phyloP scores from a whole-genome alignment of 1,140 invertebrate species.

The Planococcus citri region DNA sequence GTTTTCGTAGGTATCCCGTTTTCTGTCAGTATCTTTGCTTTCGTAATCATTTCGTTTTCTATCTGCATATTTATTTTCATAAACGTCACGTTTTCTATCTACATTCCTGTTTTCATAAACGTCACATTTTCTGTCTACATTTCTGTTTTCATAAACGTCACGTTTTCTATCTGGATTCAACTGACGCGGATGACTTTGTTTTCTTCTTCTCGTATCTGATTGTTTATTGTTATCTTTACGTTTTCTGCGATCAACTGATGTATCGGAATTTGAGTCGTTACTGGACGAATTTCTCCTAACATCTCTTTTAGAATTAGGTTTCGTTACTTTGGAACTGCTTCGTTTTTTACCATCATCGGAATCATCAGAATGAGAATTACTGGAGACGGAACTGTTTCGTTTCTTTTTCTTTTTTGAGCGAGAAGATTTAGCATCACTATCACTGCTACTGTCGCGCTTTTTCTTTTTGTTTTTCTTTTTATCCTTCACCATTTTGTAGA shows the following conservation, averaged over 20 bases:
- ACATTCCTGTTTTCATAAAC: no score
- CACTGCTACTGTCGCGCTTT: background rate
- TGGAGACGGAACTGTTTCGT: background rate
- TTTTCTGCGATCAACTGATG: background rate
- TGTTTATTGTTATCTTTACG: background rate
- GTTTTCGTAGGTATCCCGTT: no score
- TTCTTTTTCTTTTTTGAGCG: background rate
- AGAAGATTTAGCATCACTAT: background rate
- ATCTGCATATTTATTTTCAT: no score
- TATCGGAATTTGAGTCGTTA: background rate
- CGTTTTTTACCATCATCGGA: background rate
- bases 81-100: no score
- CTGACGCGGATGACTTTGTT: no score
- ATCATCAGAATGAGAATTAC: background rate
- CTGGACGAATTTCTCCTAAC: background rate
- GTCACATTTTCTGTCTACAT: no score
- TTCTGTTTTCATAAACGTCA: no score
- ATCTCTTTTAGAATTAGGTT: background rate
- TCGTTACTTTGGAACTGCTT: background rate
- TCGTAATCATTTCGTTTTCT: no score
- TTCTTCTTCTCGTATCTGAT: no score
- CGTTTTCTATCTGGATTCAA: no score
- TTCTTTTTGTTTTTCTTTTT: constrained; percentile 10
- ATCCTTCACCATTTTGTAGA: background rate
- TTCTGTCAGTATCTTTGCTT: no score